Percentiles rank a stretch among this genome's conserved stretches.
Conservation (phyloP, 2,113 vertebrate genomes). For the Hippolais icterina region DNA sequence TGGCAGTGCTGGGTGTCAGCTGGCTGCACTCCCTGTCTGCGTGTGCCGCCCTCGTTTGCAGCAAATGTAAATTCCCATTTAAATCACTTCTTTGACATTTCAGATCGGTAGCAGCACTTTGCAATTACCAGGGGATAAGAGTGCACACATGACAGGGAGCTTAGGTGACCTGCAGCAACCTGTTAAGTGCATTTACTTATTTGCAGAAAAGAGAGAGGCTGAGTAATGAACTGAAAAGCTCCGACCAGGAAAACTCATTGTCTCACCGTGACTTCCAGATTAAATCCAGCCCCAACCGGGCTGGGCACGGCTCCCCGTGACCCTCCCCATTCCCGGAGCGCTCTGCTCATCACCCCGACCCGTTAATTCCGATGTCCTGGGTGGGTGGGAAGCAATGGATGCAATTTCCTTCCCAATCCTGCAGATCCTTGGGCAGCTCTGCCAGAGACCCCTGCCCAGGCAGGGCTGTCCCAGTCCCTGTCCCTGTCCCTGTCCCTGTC, state of each 20-base stretch:
- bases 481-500: background rate
- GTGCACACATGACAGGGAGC: constrained; percentile 14
- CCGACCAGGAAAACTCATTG: background rate
- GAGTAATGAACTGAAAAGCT: constrained; percentile 36
- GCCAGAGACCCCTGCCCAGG: accelerated
- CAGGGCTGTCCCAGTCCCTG: background rate
- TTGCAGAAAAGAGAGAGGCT: constrained; percentile 21
- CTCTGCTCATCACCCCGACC: background rate
- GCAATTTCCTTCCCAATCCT: background rate
- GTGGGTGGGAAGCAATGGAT: background rate
- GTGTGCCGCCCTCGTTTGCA: background rate
- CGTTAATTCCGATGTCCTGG: background rate
- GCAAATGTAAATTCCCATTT: background rate
- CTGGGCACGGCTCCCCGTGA: background rate
- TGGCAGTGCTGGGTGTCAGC: background rate
- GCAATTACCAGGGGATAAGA: constrained; percentile 15
- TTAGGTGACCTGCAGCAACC: constrained; percentile 28
- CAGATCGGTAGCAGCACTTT: background rate
- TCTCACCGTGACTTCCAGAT: background rate
- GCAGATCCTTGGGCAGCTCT: accelerated
- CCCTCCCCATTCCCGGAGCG: accelerated
- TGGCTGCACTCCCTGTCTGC: background rate
- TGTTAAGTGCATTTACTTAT: constrained; percentile 39
- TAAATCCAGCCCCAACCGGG: background rate
- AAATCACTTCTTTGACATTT: constrained; percentile 46